phyloP scores from a whole-genome alignment of 2,797 vertebrate species.

The Allobates femoralis region DNA sequence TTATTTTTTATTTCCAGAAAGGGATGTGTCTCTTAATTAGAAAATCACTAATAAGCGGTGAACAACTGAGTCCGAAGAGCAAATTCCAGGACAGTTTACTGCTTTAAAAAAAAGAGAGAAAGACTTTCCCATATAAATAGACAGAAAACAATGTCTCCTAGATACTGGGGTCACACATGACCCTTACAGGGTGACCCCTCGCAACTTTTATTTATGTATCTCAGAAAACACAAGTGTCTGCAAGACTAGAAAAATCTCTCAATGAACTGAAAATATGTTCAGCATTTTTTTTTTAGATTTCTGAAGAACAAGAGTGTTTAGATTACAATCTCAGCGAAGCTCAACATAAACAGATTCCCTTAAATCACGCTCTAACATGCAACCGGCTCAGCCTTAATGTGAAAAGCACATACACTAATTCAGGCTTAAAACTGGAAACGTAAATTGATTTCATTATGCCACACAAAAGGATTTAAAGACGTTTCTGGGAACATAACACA shows the following conservation, averaged over 20 bases:
- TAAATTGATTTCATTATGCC: conserved; percentile 19
- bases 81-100: conserved; percentile 15
- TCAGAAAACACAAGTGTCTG: background rate
- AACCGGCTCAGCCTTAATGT: background rate
- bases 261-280: conserved; percentile 3
- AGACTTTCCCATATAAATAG: conserved; percentile 28
- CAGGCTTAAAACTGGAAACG: conserved; percentile 31
- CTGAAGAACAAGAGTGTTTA: conserved; percentile 22
- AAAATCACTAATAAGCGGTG: conserved; percentile 23
- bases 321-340: conserved; percentile 22
- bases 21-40: background rate
- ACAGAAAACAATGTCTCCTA: conserved; percentile 50
- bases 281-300: conserved; percentile 24
- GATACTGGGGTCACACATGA: conserved; percentile 26
- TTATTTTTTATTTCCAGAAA: background rate
- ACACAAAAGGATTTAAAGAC: background rate
- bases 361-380: conserved; percentile 45
- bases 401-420: background rate
- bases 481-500: conserved; percentile 13
- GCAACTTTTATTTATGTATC: conserved; percentile 32
- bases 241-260: conserved; percentile 8
- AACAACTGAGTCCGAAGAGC: conserved; percentile 35
- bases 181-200: conserved; percentile 25
- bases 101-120: conserved; percentile 7
- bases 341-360: conserved; percentile 42